Evolutionary conservation across 2,888 invertebrate species (phyloP), one percentile per base, ranked within the genome.

Genomic region (Dryococelus australis): DNA sequence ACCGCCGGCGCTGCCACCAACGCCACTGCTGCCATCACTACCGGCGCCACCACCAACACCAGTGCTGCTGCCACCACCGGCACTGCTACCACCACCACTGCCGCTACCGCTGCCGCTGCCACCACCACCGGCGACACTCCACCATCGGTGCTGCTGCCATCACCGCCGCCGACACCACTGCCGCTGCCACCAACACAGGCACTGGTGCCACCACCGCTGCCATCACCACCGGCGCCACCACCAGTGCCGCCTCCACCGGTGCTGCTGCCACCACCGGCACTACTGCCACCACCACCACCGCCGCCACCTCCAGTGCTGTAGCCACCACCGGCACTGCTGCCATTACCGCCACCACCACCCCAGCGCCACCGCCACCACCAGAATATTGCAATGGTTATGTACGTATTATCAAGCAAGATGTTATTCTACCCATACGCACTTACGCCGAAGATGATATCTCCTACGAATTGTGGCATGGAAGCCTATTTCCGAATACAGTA

Each of bases 161-260:
- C n/a, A n/a, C n/a, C n/a, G n/a, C n/a, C n/a, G n/a, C n/a, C n/a
- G n/a, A n/a, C n/a, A n/a, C n/a, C n/a, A n/a, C 88, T 87, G 88
- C 89, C n/a, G n/a, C n/a, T n/a, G n/a, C n/a, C n/a, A n/a, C n/a
- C n/a, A n/a, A n/a, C n/a, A n/a, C 16, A 65, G 24, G 16, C 16
- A n/a, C n/a, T n/a, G n/a, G n/a, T n/a, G n/a, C n/a, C n/a, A n/a
- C 27, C 26, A 83, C 87, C 88, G 78, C 84, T 51, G 84, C 86
- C 86, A 53, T 20, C 20, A n/a, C 53, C 85, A 83, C 83, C 84
- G 87, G 87, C 93, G 93, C 93, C 93, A 93, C 92, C 27, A 51
- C 87, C 13, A 26, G 35, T 81, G 20, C 35, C 85, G 78, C 20
- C 51, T 35, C 81, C 86, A n/a, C 85, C 28, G 24, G 53, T 43